Conservation (phyloP, 2,797 vertebrate genomes). For the Sebastiscus tertius region DNA sequence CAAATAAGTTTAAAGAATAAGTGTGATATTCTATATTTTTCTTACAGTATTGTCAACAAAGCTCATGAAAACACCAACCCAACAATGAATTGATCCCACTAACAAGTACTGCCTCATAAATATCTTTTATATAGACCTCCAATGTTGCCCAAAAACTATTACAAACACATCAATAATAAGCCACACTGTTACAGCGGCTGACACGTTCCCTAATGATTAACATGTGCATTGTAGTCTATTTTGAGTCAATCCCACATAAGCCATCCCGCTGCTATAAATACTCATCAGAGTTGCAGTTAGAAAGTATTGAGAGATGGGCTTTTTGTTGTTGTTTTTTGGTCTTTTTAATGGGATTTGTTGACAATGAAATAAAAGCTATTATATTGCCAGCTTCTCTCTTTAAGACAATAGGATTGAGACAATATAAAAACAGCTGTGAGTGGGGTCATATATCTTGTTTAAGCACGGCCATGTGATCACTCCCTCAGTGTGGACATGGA, state of each 20-base stretch:
- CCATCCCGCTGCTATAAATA: neutral
- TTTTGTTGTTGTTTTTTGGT: neutral
- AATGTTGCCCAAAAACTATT: neutral
- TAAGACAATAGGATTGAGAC: neutral
- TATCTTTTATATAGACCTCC: neutral
- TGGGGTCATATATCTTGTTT: too few species aligned
- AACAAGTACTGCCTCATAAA: neutral
- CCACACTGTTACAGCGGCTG: neutral
- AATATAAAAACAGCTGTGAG: neutral
- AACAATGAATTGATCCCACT: neutral
- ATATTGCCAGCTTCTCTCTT: neutral
- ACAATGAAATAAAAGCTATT: too few species aligned
- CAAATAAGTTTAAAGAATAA: neutral
- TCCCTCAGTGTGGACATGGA: neutral
- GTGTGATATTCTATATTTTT: neutral
- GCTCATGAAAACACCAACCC: neutral
- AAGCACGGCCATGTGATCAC: too few species aligned
- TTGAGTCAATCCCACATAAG: neutral
- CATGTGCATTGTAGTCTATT: neutral
- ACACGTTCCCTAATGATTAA: neutral
- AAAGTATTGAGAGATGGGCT: neutral
- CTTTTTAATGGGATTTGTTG: neutral
- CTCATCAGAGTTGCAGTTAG: neutral
- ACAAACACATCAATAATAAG: neutral
- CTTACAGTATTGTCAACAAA: neutral